Base-by-base conservation (phyloP, 2,113 vertebrate genomes). In the Petaurus breviceps region DNA sequence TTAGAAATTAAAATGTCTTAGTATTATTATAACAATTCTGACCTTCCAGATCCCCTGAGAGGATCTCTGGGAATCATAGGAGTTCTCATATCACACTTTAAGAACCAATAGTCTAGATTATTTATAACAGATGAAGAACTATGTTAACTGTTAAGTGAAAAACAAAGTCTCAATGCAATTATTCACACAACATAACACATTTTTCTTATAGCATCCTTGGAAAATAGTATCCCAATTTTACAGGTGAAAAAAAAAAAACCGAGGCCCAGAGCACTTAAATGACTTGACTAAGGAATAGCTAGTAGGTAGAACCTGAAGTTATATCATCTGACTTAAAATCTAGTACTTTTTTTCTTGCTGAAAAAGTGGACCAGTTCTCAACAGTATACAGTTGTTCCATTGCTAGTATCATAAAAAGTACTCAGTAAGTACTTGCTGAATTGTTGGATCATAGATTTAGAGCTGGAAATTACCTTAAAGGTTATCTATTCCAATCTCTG, bases 201-300 rank as follows among this genome's bases (percentile, higher is more conserved):
- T 37, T 37, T 68, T 37, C 25, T 55, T 55, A 55, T 9, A 61
- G 57, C 57, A 37, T 31, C 12, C 31, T 68, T 37, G 61, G 12
- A 68, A 68, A 68, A 68, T 16, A 68, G 31, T 68, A 68, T 37
- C 31, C 12, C 61, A 2, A 68, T 68, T 37, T 68, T 68, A 68
- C 11, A 68, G 57, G 31, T 31, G 12, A 25, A 91, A 49, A 49
- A 90, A 90, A 90, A 93, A 94, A 97, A 61, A 5, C 31, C 92
- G 94, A 95, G 54, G 57, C 94, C n/a, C 92, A 92, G 95, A 22
- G 90, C 94, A 95, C 89, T 91, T 23, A 96, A 96, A 92, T 90
- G 61, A 68, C 28, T 68, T 68, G 57, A 61, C 28, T 61, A 61
- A 68, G 31, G 28, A 37, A 68, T 68, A 68, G 57, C 57, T 68